These are phyloP conservation scores for Abscondita cerata DNA, from an alignment of 2,888 invertebrate genomes.

Conservation along the genomic window DNA sequence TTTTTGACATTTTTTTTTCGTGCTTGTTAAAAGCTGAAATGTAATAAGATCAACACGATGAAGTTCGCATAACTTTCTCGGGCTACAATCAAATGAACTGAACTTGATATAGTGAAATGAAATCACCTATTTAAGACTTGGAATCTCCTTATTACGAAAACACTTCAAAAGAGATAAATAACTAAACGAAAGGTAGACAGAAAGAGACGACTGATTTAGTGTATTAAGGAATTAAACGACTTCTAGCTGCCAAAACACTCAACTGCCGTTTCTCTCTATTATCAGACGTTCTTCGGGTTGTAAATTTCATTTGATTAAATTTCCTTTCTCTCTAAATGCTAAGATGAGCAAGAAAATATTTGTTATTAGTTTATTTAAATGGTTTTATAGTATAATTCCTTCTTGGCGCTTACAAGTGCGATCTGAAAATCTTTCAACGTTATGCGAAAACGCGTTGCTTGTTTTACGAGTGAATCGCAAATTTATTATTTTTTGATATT, in stretches of 20 bases:
- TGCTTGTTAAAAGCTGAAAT: slow-evolving; percentile 2
- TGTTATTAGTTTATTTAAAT: slow-evolving; percentile 27
- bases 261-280: slow-evolving; percentile 34
- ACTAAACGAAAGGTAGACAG: slow-evolving; percentile 31
- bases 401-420: background rate
- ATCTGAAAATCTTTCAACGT: too few species aligned
- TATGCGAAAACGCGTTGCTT: too few species aligned
- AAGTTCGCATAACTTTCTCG: slow-evolving; percentile 29
- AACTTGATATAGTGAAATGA: slow-evolving; percentile 35
- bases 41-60: slow-evolving; percentile 23
- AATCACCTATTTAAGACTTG: slow-evolving; percentile 30
- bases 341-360: slow-evolving; percentile 30
- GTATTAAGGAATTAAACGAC: slow-evolving; percentile 36
- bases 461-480: too few species aligned
- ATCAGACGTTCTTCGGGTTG: slow-evolving; percentile 34
- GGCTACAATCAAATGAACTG: slow-evolving; percentile 33
- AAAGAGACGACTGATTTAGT: slow-evolving; percentile 35
- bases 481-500: too few species aligned
- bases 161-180: slow-evolving; percentile 34
- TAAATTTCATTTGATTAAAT: slow-evolving; percentile 37
- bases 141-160: slow-evolving; percentile 31
- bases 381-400: slow-evolving; percentile 4
- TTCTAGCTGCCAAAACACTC: slow-evolving; percentile 37
- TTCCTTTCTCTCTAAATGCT: slow-evolving; percentile 29
- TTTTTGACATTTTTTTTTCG: background rate